Evolutionary conservation across 1,140 invertebrate species (phyloP).

Genomic region (Dinoponera quadriceps): DNA sequence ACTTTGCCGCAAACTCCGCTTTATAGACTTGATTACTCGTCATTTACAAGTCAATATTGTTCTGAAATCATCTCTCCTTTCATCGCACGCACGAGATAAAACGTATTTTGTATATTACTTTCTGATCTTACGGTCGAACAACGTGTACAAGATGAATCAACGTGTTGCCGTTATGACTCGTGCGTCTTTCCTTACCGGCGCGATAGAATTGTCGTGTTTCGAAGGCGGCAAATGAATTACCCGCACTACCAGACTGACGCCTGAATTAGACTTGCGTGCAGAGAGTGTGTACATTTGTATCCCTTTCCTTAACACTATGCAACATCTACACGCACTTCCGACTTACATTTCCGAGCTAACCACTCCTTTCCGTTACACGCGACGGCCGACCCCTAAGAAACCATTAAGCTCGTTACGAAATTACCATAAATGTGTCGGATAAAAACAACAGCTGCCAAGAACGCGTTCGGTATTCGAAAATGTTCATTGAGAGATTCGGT

Average conservation of each 20-base stretch:
- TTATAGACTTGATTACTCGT: neutral
- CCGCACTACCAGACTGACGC: constrained; percentile 50
- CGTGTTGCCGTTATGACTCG: constrained; percentile 6
- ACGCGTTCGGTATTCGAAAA: neutral
- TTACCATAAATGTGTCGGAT: constrained; percentile 53
- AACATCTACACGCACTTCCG: constrained; percentile 78
- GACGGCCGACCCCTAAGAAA: constrained; percentile 64
- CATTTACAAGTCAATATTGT: neutral
- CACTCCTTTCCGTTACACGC: constrained; percentile 75
- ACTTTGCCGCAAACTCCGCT: neutral
- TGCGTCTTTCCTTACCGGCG: neutral
- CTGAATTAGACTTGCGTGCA: constrained; percentile 70
- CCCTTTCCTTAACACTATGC: constrained; percentile 59
- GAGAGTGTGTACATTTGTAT: constrained; percentile 45
- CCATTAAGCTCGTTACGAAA: constrained; percentile 51
- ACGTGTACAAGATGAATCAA: neutral
- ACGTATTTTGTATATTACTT: neutral
- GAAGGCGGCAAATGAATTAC: constrained; percentile 67
- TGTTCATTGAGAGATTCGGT: neutral
- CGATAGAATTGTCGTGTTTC: constrained; percentile 47
- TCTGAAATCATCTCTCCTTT: neutral
- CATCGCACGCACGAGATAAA: neutral
- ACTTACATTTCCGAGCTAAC: constrained; percentile 73
- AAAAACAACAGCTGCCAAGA: constrained; percentile 37
- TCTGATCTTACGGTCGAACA: neutral